Evolutionary conservation across 2,113 vertebrate genomes (phyloP).

Genomic region (Diadophis punctatus): DNA sequence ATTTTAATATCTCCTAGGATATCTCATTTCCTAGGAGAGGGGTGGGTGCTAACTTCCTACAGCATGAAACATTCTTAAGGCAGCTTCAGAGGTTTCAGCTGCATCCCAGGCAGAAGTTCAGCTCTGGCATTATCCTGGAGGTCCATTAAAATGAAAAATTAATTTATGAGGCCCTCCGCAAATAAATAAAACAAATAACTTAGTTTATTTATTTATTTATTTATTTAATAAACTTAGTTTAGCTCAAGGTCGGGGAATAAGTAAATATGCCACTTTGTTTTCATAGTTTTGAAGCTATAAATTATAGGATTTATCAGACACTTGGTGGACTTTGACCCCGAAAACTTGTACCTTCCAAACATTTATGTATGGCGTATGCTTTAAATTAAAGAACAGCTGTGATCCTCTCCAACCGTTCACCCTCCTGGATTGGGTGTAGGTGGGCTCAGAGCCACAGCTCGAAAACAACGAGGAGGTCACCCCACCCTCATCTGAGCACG

Average conservation of each 20-base stretch:
- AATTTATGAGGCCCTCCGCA: background rate
- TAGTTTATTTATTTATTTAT: no score
- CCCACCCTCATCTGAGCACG: background rate
- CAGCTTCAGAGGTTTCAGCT: background rate
- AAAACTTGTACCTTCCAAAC: background rate
- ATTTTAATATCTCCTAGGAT: no score
- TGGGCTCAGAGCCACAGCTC: background rate
- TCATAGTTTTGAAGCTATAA: background rate
- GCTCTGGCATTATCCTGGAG: background rate
- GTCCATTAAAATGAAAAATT: background rate
- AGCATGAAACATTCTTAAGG: background rate
- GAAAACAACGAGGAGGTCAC: background rate
- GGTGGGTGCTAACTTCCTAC: no score
- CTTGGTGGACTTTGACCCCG: background rate
- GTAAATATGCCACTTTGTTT: background rate
- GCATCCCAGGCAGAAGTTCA: background rate
- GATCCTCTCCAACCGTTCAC: background rate
- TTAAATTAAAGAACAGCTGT: background rate
- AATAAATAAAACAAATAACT: background rate
- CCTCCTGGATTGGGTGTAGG: background rate
- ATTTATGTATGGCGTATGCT: no score
- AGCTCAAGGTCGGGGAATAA: background rate
- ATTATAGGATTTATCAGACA: background rate
- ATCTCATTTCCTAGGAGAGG: no score
- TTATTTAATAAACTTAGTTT: no score